Base-by-base conservation (phyloP, 1,140 invertebrate species). In the Trichonephila clavata region DNA sequence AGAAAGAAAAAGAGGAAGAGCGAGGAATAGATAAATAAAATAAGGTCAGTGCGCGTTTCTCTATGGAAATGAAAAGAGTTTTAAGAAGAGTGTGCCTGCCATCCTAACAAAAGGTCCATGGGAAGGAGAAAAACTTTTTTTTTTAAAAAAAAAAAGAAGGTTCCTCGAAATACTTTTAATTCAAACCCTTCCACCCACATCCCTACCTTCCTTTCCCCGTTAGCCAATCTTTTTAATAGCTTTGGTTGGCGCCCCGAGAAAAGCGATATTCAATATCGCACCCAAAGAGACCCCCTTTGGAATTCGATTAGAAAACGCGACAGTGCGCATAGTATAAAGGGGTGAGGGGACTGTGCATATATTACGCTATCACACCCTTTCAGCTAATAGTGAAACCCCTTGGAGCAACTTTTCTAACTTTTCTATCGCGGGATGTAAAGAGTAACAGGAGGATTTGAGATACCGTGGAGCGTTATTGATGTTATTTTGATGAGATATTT, bases 301-400 rank as follows among this genome's bases (percentile, higher is more conserved):
- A 93, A 93, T 93, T 93, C 92, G 92, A 93, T 93, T 93, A 93
- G 84, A 93, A 81, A 93, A 93, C 86, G 92, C 92, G 92, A 87
- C 92, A 93, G 92, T 32, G 92, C 92, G 86, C 92, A 59, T 21
- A 84, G 43, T 20, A 59, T 43, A 13, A 65, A 18, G 24, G 50
- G 68, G 59, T 84, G 24, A 8, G 71, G 92, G 92, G 92, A 39
- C 8, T 77, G 81, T 7, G 14, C 92, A 87, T 43, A 86, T 88
- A 93, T 87, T 93, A 60, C 84, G 39, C 83, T 50, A 57, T 84
- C 24, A 84, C 43, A 84, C 83, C 50, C 32, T 77, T 39, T 27
- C 71, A 32, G 16, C 27, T 32, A 77, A 77, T 77, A 32, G 27
- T 14, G 10, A n/a, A 50, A 50, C 24, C 2, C 61, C 20, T n/a